A percentile compares a stretch with the other conserved stretches of the same genome.
phyloP scores from a whole-genome alignment of 2,888 invertebrate species.

The Stenotaenia linearis region DNA sequence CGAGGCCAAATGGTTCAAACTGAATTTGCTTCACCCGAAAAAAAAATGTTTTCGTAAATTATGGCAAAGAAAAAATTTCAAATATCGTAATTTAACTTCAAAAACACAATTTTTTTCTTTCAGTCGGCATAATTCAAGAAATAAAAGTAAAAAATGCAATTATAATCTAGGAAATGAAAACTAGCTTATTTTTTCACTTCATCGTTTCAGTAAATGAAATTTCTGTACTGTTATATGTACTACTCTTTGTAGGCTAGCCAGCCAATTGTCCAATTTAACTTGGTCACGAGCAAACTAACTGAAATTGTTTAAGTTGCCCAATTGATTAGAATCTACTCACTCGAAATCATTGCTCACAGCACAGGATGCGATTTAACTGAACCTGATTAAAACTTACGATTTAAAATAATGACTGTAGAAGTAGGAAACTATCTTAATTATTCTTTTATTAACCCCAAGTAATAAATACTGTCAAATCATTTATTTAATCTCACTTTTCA shows the following conservation, averaged over 20 bases:
- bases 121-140: too few species aligned
- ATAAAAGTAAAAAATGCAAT: too few species aligned
- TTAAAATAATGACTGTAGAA: background rate
- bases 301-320: background rate
- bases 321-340: background rate
- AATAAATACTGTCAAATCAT: too few species aligned
- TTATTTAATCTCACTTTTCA: too few species aligned
- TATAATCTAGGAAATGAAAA: too few species aligned
- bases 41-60: background rate
- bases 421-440: background rate
- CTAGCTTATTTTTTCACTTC: too few species aligned
- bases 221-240: too few species aligned
- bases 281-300: background rate
- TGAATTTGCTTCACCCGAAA: background rate
- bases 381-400: background rate
- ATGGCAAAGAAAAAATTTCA: background rate
- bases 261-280: background rate
- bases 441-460: background rate
- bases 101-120: too few species aligned
- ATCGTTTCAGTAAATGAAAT: background rate
- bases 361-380: background rate
- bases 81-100: too few species aligned
- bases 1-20: background rate
- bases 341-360: background rate
- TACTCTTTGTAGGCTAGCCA: too few species aligned